Conservation (phyloP, 2,113 vertebrate genomes). For the Pteruthius melanotis region DNA sequence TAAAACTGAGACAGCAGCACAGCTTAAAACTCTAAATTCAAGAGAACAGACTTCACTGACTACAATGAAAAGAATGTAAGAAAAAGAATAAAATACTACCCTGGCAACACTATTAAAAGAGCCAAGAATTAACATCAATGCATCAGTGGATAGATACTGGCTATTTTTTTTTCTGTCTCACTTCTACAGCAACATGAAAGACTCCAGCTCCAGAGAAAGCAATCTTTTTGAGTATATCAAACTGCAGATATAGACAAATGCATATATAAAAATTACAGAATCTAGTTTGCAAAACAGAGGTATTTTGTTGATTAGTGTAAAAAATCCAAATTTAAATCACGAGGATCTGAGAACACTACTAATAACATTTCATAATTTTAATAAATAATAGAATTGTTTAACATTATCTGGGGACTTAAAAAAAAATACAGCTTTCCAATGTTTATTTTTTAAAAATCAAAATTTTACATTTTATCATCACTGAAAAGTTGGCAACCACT, state of each 20-base stretch:
- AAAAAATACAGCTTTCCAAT: neutral
- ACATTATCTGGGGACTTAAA: neutral
- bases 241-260: neutral
- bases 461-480: neutral
- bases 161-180: neutral
- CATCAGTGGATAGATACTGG: neutral
- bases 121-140: neutral
- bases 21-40: neutral
- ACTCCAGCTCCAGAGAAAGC: neutral
- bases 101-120: conserved; percentile 22
- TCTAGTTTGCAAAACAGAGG: neutral
- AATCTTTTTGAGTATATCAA: neutral
- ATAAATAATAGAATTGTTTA: neutral
- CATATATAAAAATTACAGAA: neutral
- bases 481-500: neutral
- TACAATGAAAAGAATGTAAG: neutral
- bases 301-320: neutral
- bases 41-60: neutral
- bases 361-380: neutral
- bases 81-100: neutral
- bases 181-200: neutral
- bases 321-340: neutral
- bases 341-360: neutral
- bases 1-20: neutral
- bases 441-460: neutral